phyloP scores from a whole-genome alignment of 2,113 vertebrate genomes.

The Prionailurus bengalensis region DNA sequence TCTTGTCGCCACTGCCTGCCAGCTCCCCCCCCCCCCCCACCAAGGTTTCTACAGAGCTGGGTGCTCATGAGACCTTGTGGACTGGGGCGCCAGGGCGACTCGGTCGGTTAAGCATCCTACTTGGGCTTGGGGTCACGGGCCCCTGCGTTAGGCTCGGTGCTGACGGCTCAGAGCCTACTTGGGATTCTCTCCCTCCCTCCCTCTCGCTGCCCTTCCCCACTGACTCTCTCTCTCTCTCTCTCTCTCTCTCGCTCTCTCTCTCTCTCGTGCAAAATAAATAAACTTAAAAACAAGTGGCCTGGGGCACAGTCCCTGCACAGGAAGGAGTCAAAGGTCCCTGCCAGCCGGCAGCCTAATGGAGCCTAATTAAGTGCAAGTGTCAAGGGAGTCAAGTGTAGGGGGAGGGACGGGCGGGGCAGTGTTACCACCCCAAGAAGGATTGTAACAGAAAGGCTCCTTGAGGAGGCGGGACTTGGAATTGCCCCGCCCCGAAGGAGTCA shows the following conservation, averaged over 20 bases:
- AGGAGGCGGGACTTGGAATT: not conserved
- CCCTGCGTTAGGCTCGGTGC: too few relatives aligned
- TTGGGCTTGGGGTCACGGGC: too few relatives aligned
- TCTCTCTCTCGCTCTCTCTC: too few relatives aligned
- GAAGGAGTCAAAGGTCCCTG: not conserved
- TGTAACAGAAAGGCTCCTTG: not conserved
- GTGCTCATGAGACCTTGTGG: not conserved
- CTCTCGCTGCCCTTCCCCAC: too few relatives aligned
- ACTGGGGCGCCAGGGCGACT: too few relatives aligned
- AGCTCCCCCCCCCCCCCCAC: not conserved
- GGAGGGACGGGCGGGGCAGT: accelerated
- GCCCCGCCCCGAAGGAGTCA: not conserved
- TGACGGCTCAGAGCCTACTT: too few relatives aligned
- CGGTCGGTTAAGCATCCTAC: too few relatives aligned
- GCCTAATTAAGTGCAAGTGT: not conserved
- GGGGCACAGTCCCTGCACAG: not conserved
- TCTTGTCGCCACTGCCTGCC: not conserved
- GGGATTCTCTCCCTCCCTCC: too few relatives aligned
- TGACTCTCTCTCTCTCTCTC: too few relatives aligned
- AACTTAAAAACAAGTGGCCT: not conserved
- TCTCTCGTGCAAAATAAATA: too few relatives aligned
- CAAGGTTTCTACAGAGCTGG: not conserved
- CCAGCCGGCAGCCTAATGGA: not conserved
- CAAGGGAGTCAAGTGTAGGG: too few relatives aligned
- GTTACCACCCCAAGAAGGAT: not conserved